Conservation (phyloP, 2,888 invertebrate genomes). For the Agrotis clavis region DNA sequence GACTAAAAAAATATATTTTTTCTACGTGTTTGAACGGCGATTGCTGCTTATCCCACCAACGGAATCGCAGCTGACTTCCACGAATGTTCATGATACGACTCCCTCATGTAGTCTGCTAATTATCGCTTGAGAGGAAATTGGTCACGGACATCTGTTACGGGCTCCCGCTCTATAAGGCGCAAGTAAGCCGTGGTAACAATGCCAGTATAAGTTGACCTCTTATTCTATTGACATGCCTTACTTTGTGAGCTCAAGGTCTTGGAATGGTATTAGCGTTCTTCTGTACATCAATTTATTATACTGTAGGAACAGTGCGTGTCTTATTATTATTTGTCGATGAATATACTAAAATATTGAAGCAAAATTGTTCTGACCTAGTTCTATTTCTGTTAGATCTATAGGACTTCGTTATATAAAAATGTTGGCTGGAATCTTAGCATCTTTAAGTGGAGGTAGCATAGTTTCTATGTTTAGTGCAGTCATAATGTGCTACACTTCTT, state of each 20-base stretch:
- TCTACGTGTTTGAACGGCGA: no score
- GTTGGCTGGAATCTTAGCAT: background rate
- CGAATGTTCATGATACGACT: no score
- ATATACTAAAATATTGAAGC: slow-evolving; percentile 25
- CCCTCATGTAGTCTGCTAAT: no score
- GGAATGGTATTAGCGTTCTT: no score
- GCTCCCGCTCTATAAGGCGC: no score
- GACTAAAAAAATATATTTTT: no score
- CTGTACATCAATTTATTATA: slow-evolving; percentile 16
- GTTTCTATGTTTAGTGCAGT: background rate
- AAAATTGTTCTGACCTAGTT: slow-evolving; percentile 50
- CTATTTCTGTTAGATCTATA: slow-evolving; percentile 21
- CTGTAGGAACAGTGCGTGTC: slow-evolving; percentile 4
- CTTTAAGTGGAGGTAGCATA: background rate
- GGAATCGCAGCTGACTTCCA: no score
- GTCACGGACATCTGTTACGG: no score
- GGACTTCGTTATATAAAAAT: slow-evolving; percentile 4
- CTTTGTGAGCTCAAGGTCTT: background rate
- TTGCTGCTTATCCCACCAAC: no score
- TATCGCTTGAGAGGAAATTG: no score
- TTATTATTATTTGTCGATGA: slow-evolving; percentile 28
- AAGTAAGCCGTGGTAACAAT: background rate
- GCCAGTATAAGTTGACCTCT: background rate
- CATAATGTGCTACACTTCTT: background rate
- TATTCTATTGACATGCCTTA: background rate